Conservation (phyloP, 2,888 invertebrate genomes). For the Schizaphis graminum region DNA sequence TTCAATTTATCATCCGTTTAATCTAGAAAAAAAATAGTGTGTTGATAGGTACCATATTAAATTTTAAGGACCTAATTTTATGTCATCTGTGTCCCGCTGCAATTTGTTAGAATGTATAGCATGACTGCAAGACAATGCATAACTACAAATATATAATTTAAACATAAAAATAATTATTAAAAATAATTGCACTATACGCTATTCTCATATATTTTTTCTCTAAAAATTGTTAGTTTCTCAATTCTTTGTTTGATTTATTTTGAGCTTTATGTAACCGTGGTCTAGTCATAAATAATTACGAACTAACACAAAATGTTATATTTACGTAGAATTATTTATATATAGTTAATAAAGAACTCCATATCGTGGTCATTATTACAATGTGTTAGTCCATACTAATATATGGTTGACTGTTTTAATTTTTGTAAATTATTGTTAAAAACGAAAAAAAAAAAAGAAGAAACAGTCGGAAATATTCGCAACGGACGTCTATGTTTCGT, state of each 20-base stretch:
- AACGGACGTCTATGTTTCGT: conserved; percentile 16
- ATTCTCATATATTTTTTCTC: background rate
- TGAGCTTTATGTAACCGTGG: background rate
- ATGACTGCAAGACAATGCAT: background rate
- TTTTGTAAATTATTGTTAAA: conserved; percentile 1
- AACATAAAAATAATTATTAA: too few species aligned
- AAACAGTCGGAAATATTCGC: conserved; percentile 28
- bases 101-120: background rate
- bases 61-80: background rate
- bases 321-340: conserved; percentile 16
- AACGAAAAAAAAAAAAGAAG: background rate
- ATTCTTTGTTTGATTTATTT: conserved; percentile 37
- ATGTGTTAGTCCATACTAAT: conserved; percentile 11
- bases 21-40: background rate
- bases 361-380: conserved; percentile 18
- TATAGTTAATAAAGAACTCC: background rate
- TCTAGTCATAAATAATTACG: conserved; percentile 37
- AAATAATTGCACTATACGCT: background rate
- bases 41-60: background rate
- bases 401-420: background rate
- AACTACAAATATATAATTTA: conserved; percentile 13
- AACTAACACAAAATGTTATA: background rate
- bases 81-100: background rate
- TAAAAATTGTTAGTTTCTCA: conserved; percentile 6
- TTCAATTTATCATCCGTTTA: background rate